Evolutionary conservation across 2,888 invertebrate genomes (phyloP).

Genomic region (Amphipoea oculea): DNA sequence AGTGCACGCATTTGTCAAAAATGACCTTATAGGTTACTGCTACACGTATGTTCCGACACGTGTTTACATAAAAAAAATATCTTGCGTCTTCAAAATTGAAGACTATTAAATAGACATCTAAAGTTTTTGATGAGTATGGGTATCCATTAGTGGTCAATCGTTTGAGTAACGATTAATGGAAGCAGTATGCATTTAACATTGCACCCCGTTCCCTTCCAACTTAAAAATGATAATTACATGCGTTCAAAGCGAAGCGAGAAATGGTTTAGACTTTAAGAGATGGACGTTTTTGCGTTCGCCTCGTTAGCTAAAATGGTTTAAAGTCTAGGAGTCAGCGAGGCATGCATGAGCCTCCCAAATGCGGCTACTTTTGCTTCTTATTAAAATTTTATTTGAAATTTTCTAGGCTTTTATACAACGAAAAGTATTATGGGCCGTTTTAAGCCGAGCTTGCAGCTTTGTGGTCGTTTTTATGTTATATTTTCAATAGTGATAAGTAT

Average conservation of each 20-base stretch:
- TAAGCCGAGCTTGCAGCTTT: slow-evolving; percentile 40
- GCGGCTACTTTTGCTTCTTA: slow-evolving; percentile 56
- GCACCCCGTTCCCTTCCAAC: background rate
- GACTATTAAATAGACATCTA: too few relatives aligned
- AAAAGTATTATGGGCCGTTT: slow-evolving; percentile 44
- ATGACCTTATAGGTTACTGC: background rate
- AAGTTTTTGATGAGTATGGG: background rate
- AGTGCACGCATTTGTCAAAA: too few relatives aligned
- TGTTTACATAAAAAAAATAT: background rate
- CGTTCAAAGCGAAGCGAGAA: slow-evolving; percentile 45
- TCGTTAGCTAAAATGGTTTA: slow-evolving; percentile 62
- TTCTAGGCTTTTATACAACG: slow-evolving; percentile 41
- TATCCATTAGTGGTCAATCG: background rate
- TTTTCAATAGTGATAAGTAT: slow-evolving; percentile 46
- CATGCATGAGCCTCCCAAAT: slow-evolving; percentile 57
- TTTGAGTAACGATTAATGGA: background rate
- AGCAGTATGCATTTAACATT: background rate
- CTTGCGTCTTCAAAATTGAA: background rate
- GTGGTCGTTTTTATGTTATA: slow-evolving; percentile 33
- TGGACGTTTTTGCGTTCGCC: slow-evolving; percentile 45
- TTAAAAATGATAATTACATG: slow-evolving; percentile 29
- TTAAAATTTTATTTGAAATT: slow-evolving; percentile 56
- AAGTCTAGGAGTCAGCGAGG: slow-evolving; percentile 58
- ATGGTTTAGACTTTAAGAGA: slow-evolving; percentile 41
- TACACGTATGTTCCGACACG: background rate